Conservation (phyloP, 2,888 invertebrate species). For the Corythucha ciliata region DNA sequence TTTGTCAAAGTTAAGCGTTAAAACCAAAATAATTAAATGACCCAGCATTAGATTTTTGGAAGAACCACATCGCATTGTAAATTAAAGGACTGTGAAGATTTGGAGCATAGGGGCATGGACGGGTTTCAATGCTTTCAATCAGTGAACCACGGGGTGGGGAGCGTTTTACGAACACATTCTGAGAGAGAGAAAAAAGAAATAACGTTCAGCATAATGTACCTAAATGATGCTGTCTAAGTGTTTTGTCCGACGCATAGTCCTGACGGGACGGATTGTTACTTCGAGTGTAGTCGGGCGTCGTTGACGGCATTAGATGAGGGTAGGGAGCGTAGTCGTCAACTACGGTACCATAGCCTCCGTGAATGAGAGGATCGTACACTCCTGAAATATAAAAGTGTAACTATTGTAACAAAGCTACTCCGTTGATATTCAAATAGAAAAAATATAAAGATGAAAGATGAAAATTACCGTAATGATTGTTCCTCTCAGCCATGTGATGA, state of each 20-base stretch:
- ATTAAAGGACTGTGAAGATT: too few species aligned
- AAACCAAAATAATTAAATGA: conserved; percentile 18
- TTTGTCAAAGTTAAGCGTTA: conserved; percentile 20
- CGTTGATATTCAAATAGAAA: neutral
- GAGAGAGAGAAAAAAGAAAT: neutral
- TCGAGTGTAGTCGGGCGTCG: conserved; percentile 58
- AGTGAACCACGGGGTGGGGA: too few species aligned
- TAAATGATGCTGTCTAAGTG: conserved; percentile 67
- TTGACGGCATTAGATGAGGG: conserved; percentile 62
- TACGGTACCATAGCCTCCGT: conserved; percentile 72
- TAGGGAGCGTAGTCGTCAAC: conserved; percentile 81
- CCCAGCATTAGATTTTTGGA: too few species aligned
- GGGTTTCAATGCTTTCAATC: too few species aligned
- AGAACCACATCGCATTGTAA: too few species aligned
- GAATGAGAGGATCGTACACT: conserved; percentile 67
- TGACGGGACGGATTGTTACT: conserved; percentile 76
- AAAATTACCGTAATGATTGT: conserved; percentile 36
- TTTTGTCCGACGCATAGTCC: conserved; percentile 52
- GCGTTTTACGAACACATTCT: too few species aligned
- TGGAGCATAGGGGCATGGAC: too few species aligned
- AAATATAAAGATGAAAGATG: neutral
- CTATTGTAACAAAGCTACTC: neutral
- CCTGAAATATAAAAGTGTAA: conserved; percentile 27
- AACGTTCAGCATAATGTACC: conserved; percentile 46
- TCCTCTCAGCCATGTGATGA: conserved; percentile 35